A percentile compares a stretch with the other conserved stretches of the same genome.
phyloP scores from a whole-genome alignment of 37 sponge, comb jelly and placozoan genomes.

The Crambe crambe region DNA sequence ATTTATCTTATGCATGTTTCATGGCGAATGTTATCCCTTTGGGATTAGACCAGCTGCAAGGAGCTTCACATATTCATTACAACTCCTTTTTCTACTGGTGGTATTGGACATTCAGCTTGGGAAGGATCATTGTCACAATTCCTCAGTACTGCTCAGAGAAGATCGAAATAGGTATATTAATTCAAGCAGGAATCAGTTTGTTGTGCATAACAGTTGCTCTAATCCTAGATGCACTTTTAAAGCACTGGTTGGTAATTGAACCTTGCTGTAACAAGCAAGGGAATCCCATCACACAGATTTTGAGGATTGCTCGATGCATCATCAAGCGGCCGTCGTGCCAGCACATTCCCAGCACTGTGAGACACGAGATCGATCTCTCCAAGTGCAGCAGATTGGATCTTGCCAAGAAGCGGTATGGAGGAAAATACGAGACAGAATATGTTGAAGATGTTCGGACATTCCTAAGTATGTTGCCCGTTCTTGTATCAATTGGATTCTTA shows the following conservation, averaged over 20 bases:
- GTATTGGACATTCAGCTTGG: conserved; percentile 58
- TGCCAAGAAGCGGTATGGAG: conserved; percentile 50
- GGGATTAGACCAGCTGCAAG: conserved; percentile 60
- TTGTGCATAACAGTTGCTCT: conserved; percentile 28
- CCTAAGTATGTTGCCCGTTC: conserved; percentile 31
- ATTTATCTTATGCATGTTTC: conserved; percentile 41
- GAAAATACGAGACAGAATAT: conserved; percentile 44
- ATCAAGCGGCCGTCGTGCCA: neutral
- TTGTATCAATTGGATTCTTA: conserved; percentile 28
- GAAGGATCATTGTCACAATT: conserved; percentile 15
- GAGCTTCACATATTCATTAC: conserved; percentile 39
- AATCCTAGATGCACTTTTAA: conserved; percentile 32
- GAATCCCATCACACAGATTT: conserved; percentile 47
- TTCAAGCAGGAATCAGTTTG: conserved; percentile 36
- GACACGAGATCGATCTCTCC: conserved; percentile 22
- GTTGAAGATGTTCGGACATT: conserved; percentile 53
- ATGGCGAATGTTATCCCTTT: conserved; percentile 50
- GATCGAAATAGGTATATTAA: conserved; percentile 9
- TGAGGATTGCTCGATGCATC: neutral
- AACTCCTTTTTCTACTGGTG: conserved; percentile 57
- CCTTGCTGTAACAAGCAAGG: neutral
- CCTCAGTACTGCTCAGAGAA: conserved; percentile 30
- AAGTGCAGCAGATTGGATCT: conserved; percentile 35
- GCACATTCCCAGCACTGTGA: conserved; percentile 35
- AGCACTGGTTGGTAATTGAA: conserved; percentile 47